A percentile compares a stretch with the other conserved stretches of the same genome.
These are phyloP conservation scores for Yponomeuta plumbellus DNA, from an alignment of 2,888 invertebrate genomes.

Conservation along the genomic window DNA sequence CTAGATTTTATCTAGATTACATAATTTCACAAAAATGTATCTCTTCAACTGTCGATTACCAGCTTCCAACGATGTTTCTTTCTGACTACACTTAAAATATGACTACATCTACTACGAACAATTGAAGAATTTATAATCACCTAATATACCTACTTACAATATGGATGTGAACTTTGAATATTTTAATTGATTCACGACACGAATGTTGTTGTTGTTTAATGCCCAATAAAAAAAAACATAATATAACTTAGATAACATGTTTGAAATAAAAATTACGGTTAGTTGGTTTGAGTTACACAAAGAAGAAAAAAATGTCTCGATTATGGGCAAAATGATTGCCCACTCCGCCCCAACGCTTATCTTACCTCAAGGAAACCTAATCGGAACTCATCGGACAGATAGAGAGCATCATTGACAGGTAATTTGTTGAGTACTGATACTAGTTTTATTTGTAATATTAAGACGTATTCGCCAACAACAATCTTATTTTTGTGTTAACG, in stretches of 20 bases:
- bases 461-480: slow-evolving; percentile 11
- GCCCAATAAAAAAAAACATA: too few species aligned
- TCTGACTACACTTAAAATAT: not conserved
- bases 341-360: too few species aligned
- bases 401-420: not conserved
- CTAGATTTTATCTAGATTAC: not conserved
- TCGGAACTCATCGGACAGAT: not conserved
- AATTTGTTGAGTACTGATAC: not conserved
- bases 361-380: not conserved
- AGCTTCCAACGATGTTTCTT: not conserved
- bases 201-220: too few species aligned
- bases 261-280: not conserved
- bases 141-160: not conserved
- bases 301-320: not conserved
- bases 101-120: not conserved
- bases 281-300: not conserved
- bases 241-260: too few species aligned
- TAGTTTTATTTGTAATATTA: not conserved
- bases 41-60: not conserved
- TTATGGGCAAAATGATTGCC: too few species aligned
- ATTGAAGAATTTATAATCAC: not conserved
- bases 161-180: not conserved
- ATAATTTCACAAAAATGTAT: not conserved
- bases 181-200: too few species aligned
- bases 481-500: slow-evolving; percentile 2